Evolutionary conservation across 2,797 vertebrate genomes (phyloP).

Genomic region (Cuculus canorus): DNA sequence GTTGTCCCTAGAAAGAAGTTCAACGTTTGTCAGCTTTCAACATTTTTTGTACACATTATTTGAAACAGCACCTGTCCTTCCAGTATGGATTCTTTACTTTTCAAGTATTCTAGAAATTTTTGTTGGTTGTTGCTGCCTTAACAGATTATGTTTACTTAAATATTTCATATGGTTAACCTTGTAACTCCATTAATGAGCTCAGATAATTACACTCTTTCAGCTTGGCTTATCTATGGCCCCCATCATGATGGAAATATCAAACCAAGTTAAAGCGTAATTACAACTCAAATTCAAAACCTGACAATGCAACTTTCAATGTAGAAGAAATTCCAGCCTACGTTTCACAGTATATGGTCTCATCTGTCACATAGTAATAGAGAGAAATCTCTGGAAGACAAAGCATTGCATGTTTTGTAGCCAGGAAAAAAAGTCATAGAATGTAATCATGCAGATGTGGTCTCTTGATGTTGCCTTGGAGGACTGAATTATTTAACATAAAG

Average conservation of each 20-base stretch:
- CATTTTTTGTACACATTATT: accelerated
- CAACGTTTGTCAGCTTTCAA: neutral
- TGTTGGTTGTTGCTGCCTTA: neutral
- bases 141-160: neutral
- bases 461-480: neutral
- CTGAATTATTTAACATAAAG: neutral
- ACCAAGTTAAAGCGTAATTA: neutral
- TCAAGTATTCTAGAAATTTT: neutral
- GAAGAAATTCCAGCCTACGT: neutral
- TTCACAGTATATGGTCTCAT: neutral
- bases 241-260: neutral
- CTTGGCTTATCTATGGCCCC: neutral
- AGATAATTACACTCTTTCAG: neutral
- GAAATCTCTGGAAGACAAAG: neutral
- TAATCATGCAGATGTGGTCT: neutral
- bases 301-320: neutral
- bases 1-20: neutral
- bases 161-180: neutral
- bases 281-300: neutral
- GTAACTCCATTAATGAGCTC: neutral
- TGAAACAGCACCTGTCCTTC: neutral
- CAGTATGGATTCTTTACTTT: neutral
- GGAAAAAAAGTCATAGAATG: neutral
- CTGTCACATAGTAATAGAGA: neutral
- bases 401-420: neutral